Percentiles rank a stretch among this genome's conserved stretches.
These are phyloP conservation scores for Drosophila grimshawi DNA, from an alignment of 1,140 invertebrate genomes.

Conservation along the genomic window DNA sequence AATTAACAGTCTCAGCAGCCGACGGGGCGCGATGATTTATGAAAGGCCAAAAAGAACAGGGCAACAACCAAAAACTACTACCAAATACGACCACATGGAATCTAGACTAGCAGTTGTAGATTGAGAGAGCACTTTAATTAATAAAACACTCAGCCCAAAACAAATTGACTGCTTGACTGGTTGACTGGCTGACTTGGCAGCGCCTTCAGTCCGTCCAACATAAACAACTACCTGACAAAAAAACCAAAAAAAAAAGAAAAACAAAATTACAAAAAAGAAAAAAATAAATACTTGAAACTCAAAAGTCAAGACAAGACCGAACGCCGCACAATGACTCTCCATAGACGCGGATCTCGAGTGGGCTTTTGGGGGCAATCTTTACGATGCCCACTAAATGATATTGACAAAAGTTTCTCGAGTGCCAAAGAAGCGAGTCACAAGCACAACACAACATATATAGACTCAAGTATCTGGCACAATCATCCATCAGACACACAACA, in stretches of 20 bases:
- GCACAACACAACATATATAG: slow-evolving; percentile 52
- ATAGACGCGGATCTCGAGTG: slow-evolving; percentile 65
- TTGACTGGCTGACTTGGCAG: slow-evolving; percentile 4
- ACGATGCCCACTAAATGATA: slow-evolving; percentile 82
- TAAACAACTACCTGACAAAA: slow-evolving; percentile 32
- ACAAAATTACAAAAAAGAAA: slow-evolving; percentile 26
- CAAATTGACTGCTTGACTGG: slow-evolving; percentile 67
- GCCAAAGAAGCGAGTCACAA: slow-evolving; percentile 40
- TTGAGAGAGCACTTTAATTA: slow-evolving; percentile 76
- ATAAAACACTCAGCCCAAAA: slow-evolving; percentile 77
- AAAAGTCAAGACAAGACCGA: slow-evolving; percentile 37
- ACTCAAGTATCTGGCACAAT: slow-evolving; percentile 75
- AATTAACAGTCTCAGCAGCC: slow-evolving; percentile 64
- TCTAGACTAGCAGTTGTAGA: slow-evolving; percentile 17
- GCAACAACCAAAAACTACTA: slow-evolving; percentile 31
- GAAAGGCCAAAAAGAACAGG: slow-evolving; percentile 49
- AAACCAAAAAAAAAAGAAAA: slow-evolving; percentile 21
- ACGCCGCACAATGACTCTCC: slow-evolving; percentile 68
- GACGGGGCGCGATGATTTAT: slow-evolving; percentile 65
- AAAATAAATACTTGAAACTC: slow-evolving; percentile 38
- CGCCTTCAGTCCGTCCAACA: slow-evolving; percentile 15
- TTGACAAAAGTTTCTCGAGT: slow-evolving; percentile 78
- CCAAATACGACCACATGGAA: neutral
- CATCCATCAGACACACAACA: slow-evolving; percentile 61
- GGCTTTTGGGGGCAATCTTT: slow-evolving; percentile 75